Evolutionary conservation across 2,797 vertebrate species (phyloP).

Genomic region (Aselliscus stoliczkanus): DNA sequence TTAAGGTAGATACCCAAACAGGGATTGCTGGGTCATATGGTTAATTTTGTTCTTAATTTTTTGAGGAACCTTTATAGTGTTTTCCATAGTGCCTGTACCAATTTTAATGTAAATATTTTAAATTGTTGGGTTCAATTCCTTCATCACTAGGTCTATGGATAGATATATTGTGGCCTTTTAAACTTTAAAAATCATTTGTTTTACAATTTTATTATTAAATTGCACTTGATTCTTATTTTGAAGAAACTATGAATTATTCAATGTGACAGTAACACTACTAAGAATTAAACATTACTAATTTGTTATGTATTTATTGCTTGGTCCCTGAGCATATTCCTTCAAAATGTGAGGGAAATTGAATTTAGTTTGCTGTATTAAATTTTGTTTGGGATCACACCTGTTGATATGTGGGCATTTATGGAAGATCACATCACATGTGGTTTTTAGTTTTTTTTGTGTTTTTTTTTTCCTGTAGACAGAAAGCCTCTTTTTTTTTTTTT

Average conservation of each 20-base stretch:
- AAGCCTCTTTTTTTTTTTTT: not conserved
- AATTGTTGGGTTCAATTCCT: conserved; percentile 28
- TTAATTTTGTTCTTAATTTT: too few species aligned
- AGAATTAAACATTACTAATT: conserved; percentile 7
- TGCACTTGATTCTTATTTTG: conserved; percentile 32
- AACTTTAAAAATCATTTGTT: conserved; percentile 32
- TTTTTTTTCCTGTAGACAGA: not conserved
- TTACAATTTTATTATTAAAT: not conserved
- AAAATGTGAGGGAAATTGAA: conserved; percentile 9
- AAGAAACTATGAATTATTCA: conserved; percentile 39
- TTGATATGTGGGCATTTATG: not conserved
- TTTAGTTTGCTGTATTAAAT: not conserved
- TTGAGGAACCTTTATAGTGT: too few species aligned
- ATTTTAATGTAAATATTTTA: conserved; percentile 16
- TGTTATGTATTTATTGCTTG: not conserved
- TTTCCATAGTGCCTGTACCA: too few species aligned
- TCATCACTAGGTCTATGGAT: not conserved
- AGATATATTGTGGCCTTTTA: not conserved
- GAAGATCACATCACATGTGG: not conserved
- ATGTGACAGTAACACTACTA: not conserved
- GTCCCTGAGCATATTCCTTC: not conserved
- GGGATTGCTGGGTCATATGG: too few species aligned
- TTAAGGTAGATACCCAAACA: too few species aligned
- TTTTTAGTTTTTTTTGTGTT: too few species aligned
- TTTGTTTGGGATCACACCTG: not conserved